Evolutionary conservation across 2,113 vertebrate genomes (phyloP).

Genomic region (Solea senegalensis): DNA sequence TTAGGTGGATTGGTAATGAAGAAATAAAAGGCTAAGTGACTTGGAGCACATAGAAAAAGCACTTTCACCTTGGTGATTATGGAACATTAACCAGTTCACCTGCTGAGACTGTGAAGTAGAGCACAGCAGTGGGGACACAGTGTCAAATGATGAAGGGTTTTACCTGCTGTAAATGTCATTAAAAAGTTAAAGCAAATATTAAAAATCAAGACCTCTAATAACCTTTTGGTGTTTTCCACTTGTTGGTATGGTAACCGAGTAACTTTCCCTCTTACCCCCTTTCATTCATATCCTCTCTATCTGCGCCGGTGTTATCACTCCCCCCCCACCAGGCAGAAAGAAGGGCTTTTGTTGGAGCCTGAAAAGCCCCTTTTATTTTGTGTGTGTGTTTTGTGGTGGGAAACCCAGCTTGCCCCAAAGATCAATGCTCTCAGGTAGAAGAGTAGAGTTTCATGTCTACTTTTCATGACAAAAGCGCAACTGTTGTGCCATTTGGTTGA

Average conservation of each 20-base stretch:
- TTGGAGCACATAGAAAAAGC: slow-evolving; percentile 29
- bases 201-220: slow-evolving; percentile 22
- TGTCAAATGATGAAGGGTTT: slow-evolving; percentile 20
- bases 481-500: slow-evolving; percentile 19
- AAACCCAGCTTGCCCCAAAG: slow-evolving; percentile 40
- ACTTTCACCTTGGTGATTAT: slow-evolving; percentile 37
- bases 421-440: slow-evolving; percentile 62
- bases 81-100: slow-evolving; percentile 51
- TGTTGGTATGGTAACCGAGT: slow-evolving; percentile 21
- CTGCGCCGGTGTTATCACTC: slow-evolving; percentile 35
- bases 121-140: not conserved
- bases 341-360: slow-evolving; percentile 68
- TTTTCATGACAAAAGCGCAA: slow-evolving; percentile 21
- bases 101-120: slow-evolving; percentile 31
- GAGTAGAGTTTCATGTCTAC: slow-evolving; percentile 61
- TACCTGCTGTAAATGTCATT: slow-evolving; percentile 32
- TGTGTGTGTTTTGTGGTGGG: slow-evolving; percentile 58
- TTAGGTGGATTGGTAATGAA: slow-evolving; percentile 39
- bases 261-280: slow-evolving; percentile 11
- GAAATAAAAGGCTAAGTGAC: slow-evolving; percentile 55
- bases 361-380: slow-evolving; percentile 64
- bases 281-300: slow-evolving; percentile 27
- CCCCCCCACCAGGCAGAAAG: slow-evolving; percentile 50
- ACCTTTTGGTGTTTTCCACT: slow-evolving; percentile 31
- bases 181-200: slow-evolving; percentile 5